Evolutionary conservation across 2,797 vertebrate genomes (phyloP).

Genomic region (Schizopygopsis malacanthus): DNA sequence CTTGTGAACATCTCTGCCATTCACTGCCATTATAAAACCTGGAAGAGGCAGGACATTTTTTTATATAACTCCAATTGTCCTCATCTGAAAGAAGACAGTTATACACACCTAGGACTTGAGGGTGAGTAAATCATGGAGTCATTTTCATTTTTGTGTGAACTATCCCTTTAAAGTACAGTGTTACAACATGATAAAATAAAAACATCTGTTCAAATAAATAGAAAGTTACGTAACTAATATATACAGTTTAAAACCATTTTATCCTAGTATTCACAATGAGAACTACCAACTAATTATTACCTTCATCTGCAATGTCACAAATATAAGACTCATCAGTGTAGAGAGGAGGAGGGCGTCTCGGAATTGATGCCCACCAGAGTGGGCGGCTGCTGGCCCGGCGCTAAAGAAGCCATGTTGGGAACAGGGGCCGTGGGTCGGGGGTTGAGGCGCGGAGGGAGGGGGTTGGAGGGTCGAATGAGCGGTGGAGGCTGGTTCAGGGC

Average conservation of each 20-base stretch:
- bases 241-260: constrained; percentile 50
- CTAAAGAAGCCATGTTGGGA: constrained; percentile 64
- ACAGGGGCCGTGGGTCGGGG: constrained; percentile 84
- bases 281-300: neutral
- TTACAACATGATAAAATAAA: constrained; percentile 30
- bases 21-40: neutral
- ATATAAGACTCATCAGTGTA: constrained; percentile 77
- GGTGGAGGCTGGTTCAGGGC: constrained; percentile 92
- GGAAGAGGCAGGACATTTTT: neutral
- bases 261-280: constrained; percentile 46
- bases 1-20: neutral
- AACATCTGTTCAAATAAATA: constrained; percentile 58
- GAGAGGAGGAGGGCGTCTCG: constrained; percentile 84
- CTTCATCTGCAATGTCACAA: neutral
- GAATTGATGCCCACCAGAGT: constrained; percentile 86
- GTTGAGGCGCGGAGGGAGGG: constrained; percentile 92
- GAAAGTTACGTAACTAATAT: constrained; percentile 55
- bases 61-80: neutral
- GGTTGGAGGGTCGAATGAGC: constrained; percentile 92
- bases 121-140: neutral
- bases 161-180: neutral
- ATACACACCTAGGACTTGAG: no score
- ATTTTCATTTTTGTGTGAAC: neutral
- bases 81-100: neutral
- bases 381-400: constrained; percentile 80